These are phyloP conservation scores for Sphaerophoria rueppellii DNA, from an alignment of 2,888 invertebrate genomes.

Conservation along the genomic window DNA sequence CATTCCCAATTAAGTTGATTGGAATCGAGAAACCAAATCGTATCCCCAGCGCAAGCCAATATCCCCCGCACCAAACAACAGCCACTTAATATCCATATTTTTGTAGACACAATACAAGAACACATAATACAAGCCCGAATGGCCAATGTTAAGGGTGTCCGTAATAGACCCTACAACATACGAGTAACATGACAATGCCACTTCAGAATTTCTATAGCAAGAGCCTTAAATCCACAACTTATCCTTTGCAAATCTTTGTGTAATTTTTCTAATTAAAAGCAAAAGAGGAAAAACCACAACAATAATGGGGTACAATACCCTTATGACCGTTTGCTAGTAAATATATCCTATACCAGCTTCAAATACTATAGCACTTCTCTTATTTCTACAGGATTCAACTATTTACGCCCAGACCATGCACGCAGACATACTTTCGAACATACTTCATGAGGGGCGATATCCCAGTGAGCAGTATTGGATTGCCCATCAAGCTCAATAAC, in stretches of 20 bases:
- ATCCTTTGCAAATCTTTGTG: conserved; percentile 40
- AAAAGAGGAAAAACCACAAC: conserved; percentile 34
- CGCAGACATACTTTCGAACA: conserved; percentile 79
- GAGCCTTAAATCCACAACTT: conserved; percentile 27
- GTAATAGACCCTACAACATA: conserved; percentile 6
- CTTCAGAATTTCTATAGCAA: conserved; percentile 20
- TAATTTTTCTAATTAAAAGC: conserved; percentile 62
- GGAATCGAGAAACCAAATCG: conserved; percentile 46
- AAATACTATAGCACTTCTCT: background rate
- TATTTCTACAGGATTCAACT: conserved; percentile 76
- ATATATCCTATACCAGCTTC: background rate
- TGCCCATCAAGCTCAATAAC: conserved; percentile 75
- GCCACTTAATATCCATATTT: conserved; percentile 38
- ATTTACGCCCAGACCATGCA: conserved; percentile 77
- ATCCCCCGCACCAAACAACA: background rate
- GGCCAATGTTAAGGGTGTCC: conserved; percentile 17
- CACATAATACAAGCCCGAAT: conserved; percentile 30
- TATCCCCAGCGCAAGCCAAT: background rate
- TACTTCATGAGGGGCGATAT: conserved; percentile 81
- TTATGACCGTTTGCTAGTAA: conserved; percentile 1
- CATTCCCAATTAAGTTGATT: conserved; percentile 64
- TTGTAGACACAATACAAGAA: conserved; percentile 25
- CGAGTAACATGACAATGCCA: conserved; percentile 34
- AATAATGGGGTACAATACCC: conserved; percentile 32
- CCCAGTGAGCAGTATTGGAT: conserved; percentile 78